Evolutionary conservation across 1,140 invertebrate genomes (phyloP), one percentile per base, ranked within the genome.

Genomic region (Papilio polytes): DNA sequence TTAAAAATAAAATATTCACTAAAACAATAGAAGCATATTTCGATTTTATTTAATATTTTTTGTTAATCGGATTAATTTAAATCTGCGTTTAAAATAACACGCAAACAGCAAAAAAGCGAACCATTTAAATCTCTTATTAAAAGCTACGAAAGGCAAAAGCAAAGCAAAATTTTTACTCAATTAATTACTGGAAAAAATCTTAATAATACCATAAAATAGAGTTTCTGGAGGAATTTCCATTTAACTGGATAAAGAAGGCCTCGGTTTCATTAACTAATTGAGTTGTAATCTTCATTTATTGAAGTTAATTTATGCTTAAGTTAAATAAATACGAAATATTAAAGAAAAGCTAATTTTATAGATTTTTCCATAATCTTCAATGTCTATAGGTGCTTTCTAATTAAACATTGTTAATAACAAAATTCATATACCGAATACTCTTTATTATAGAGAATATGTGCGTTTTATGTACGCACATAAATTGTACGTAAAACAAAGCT

Each of bases 241-340:
- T 85, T 84, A 81, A 87, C 85, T 88, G 88, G 85, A 90, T 88
- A 85, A 88, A 82, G 83, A 82, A 78, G 85, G 80, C 84, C 85
- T 86, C 86, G 84, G 89, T 91, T 90, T 92, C 91, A 91, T 92
- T 90, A 93, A 88, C 90, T 91, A 93, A 93, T 93, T 90, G 90
- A 90, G 90, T 93, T 90, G 83, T 79, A 78, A 82, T 82, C 63
- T 70, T 12, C 63, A 15, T 70, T 70, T 26, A 22, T 66, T 66
- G 36, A 1, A 56, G 6, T 18, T 56, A n/a, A 7, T 56, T 20
- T 56, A 7, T 20, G 48, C 3, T 3, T 7, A 51, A 18, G 15
- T 26, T 63, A 10, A 26, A 26, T 4, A 63, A 63, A 15, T 26
- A 31, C 10, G 56, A n/a, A 13, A 31, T 3, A 26, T 56, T 18